phyloP scores from a whole-genome alignment of 2,888 invertebrate species.

The Rhogogaster chlorosoma region DNA sequence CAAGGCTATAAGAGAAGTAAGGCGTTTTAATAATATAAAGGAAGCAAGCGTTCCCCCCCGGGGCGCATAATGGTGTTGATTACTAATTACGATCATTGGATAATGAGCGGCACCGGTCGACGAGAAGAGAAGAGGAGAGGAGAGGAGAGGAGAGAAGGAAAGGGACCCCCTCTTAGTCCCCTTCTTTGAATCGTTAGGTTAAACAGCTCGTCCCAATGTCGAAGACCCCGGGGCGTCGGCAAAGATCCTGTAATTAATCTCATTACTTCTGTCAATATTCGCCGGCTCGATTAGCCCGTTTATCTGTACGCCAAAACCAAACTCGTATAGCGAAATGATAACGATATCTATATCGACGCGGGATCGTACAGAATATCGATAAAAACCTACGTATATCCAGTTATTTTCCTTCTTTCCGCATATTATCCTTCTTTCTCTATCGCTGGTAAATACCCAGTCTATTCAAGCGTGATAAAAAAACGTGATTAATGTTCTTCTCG shows the following conservation, averaged over 20 bases:
- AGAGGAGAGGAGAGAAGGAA: conserved; percentile 27
- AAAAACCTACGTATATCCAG: no score
- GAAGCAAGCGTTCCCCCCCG: conserved; percentile 49
- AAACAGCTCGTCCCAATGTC: conserved; percentile 42
- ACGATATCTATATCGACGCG: background rate
- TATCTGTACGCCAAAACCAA: background rate
- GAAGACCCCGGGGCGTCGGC: conserved; percentile 57
- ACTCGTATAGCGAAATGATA: no score
- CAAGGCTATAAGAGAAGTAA: background rate
- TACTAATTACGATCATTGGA: conserved; percentile 71
- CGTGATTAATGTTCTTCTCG: background rate
- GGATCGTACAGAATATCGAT: background rate
- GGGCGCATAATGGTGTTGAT: conserved; percentile 67
- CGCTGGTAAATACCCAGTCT: no score
- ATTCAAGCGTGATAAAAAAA: background rate
- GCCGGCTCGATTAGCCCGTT: conserved; percentile 15
- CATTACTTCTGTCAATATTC: conserved; percentile 68
- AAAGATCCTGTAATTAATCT: conserved; percentile 64
- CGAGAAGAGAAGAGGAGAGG: conserved; percentile 56
- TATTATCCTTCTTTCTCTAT: no score
- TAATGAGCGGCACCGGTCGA: conserved; percentile 64
- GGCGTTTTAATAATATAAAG: conserved; percentile 45
- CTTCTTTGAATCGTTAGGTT: conserved; percentile 42
- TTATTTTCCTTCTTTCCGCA: background rate
- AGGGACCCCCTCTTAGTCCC: background rate